Base-by-base conservation (phyloP, 1,140 invertebrate species). In the Papilio xuthus region DNA sequence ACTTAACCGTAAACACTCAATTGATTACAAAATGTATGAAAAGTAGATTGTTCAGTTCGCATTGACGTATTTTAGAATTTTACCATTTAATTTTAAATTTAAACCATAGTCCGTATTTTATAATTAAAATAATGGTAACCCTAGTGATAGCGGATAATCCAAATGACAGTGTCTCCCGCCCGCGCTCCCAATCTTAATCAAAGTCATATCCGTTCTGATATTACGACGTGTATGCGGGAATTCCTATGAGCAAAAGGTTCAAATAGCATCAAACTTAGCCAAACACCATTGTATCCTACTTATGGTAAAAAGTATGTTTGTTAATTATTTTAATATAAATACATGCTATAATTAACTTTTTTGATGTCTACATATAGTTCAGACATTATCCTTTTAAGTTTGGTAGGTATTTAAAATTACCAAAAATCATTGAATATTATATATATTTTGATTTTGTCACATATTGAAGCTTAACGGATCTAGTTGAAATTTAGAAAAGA, bases 131-230 rank as follows among this genome's bases (percentile, higher is more conserved):
- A 63, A 76, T 76, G 28, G 50, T 53, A 32, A 76, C 53, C 20
- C 32, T 76, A 76, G 74, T 60, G 7, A 41, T 41, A 60, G 74
- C 74, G 53, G 53, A 44, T 63, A 76, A 76, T 60, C 74, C 53
- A 76, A 53, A 76, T 60, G 53, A 76, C 56, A 42, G 72, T 56
- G 32, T 76, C 53, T 76, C 56, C 74, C 74, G 74, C 74, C 74
- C n/a, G 50, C 53, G 74, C 74, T 76, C 74, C 74, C 74, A 76
- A 76, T 76, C 74, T 76, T 76, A 76, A 76, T 76, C 74, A 76
- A 60, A 76, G 50, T 53, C n/a, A 37, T 42, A 23, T 76, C 74
- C 74, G 74, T 41, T 28, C 53, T 60, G 73, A 41, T n/a, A 76
- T 76, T 76, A 76, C 50, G 37, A 60, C 53, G 10, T 20, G 23